Evolutionary conservation across 2,888 invertebrate genomes (phyloP), one percentile per base, ranked within the genome.

Genomic region (Mythimna albipuncta): DNA sequence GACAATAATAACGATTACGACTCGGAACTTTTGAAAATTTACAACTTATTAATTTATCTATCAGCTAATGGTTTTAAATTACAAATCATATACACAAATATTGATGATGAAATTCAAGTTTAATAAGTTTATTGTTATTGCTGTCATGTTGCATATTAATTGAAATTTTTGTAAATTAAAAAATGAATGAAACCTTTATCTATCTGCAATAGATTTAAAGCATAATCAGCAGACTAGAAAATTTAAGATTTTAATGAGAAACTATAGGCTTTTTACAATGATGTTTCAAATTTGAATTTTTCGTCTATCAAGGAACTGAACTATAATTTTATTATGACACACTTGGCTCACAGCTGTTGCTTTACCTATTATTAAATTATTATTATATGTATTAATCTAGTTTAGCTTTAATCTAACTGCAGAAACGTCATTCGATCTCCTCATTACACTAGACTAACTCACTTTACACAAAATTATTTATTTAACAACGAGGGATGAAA

Each of bases 401-500:
- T 26, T 67, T 19, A n/a, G 16, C 16, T 4, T 47, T 47, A n/a
- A 9, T 3, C 6, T 21, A 26, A 35, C 19, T 10, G 7, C n/a
- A 21, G 16, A 4, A 16, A 35, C 1, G 10, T 54, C 9, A 21
- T 9, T 11, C 4, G 61, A 41, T 41, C 21, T 21, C 7, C 50
- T 38, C n/a, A n/a, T 52, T 47, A 67, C 11, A 21, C 55, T 57
- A 63, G n/a, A 64, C 47, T 61, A 50, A 50, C 41, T 55, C 47
- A 54, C 67, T 52, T 54, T 35, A 79, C 13, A 80, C 69, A 74
- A 81, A 81, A 82, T 72, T 26, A 81, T 72, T 50, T 52, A 68
- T 67, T 44, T 61, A 77, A 85, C 72, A 90, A 94, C 94, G 93
- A 94, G 94, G 95, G 94, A 92, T 93, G 94, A 95, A 93, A 94